phyloP scores from a whole-genome alignment of 2,797 vertebrate genomes.

The Trachurus trachurus region DNA sequence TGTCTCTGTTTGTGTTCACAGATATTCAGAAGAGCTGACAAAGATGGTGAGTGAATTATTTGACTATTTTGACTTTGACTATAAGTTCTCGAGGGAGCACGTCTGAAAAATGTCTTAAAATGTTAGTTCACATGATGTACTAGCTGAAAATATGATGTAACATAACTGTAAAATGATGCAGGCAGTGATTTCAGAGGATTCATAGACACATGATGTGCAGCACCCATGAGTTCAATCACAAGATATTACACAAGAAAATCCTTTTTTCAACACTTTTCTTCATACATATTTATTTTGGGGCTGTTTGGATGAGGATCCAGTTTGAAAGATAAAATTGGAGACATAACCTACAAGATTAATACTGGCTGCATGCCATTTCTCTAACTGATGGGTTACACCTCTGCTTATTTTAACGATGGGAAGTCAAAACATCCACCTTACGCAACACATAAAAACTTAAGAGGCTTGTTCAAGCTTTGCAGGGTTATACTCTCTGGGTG shows the following conservation, averaged over 20 bases:
- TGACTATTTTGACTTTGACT: neutral
- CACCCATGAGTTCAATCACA: neutral
- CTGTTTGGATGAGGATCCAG: neutral
- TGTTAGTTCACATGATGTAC: neutral
- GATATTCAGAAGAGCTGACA: conserved; percentile 85
- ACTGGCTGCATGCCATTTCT: neutral
- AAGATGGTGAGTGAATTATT: conserved; percentile 77
- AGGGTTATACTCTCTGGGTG: neutral
- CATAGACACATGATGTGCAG: neutral
- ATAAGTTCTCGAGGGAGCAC: neutral
- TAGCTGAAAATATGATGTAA: neutral
- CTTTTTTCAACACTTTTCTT: neutral
- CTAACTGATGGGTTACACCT: neutral
- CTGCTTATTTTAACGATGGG: neutral
- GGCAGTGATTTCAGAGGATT: neutral
- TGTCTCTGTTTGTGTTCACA: conserved; percentile 63
- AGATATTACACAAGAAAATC: neutral
- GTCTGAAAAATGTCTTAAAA: neutral
- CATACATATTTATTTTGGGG: neutral
- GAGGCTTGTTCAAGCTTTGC: neutral
- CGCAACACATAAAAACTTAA: neutral
- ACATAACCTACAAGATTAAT: neutral
- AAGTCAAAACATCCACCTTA: neutral
- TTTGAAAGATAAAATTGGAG: neutral
- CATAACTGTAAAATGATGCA: neutral